Conservation (phyloP, 1,140 invertebrate genomes). For the Cydia pomonella region DNA sequence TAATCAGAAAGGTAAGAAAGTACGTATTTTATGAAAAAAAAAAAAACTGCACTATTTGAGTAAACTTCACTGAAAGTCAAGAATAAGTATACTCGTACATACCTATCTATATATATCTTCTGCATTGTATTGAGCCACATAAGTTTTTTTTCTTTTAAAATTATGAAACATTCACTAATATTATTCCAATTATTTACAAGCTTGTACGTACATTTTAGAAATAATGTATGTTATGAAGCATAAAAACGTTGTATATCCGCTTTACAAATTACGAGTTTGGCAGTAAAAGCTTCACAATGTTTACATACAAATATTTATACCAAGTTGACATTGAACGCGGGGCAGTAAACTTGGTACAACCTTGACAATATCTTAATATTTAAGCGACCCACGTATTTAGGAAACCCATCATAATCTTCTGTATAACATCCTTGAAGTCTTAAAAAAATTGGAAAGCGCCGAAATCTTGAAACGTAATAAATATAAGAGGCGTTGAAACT, state of each 20-base stretch:
- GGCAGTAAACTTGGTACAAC: conserved; percentile 19
- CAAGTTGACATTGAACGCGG: not conserved
- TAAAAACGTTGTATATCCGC: not conserved
- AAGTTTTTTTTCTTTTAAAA: too few species aligned
- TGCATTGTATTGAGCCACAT: too few species aligned
- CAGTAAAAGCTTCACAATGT: conserved; percentile 31
- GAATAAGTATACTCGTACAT: too few species aligned
- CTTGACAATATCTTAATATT: conserved; percentile 37
- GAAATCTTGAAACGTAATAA: too few species aligned
- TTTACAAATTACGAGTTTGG: conserved; percentile 20
- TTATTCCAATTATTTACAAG: not conserved
- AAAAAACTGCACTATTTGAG: too few species aligned
- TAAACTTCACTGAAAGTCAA: too few species aligned
- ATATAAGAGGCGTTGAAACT: too few species aligned
- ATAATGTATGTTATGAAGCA: not conserved
- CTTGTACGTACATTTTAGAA: not conserved
- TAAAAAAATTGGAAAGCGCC: too few species aligned
- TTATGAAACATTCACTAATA: too few species aligned
- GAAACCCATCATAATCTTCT: too few species aligned
- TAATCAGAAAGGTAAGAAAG: not conserved
- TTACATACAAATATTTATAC: conserved; percentile 19
- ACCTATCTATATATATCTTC: too few species aligned
- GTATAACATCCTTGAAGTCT: too few species aligned
- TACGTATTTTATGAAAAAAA: not conserved
- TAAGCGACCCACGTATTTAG: conserved; percentile 27